Base-by-base conservation (phyloP, 1,140 invertebrate species). In the Zophobas atratus region DNA sequence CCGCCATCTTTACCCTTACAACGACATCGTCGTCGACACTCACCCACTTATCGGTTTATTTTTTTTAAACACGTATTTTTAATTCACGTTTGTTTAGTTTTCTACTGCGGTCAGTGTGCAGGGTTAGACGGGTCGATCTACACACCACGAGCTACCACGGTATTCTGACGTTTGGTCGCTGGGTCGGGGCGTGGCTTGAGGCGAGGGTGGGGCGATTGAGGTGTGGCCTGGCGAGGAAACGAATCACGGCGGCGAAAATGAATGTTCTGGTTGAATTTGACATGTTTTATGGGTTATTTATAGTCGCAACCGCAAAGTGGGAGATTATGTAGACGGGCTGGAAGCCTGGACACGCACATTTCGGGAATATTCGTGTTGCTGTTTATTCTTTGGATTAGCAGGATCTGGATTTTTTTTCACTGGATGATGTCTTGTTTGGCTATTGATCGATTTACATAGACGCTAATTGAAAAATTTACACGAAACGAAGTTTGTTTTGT, bases 371-470 rank as follows among this genome's bases (percentile, higher is more conserved):
- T 78, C 43, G 43, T 67, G 60, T 78, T 78, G 74, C 63, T 81
- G 74, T 81, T 81, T 81, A 81, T 79, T 56, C 74, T 78, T 77
- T 78, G 79, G 77, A 70, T 73, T 78, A 77, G 78, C 75, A 55
- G 73, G 76, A 72, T 39, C 35, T 43, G 20, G 20, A 20, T 20
- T 20, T 20, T 20, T 20, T 20, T 20, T 20, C 20, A 20, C 20
- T 20, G 20, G 20, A 20, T 83, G 82, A 83, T 82, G 81, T 84
- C 82, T 84, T 84, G 83, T 84, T 84, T 84, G 34, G 36, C n/a
- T 6, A 67, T 6, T 32, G 39, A 67, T 39, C 60, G 33, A 67
- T 67, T 34, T n/a, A 67, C 20, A 20, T 20, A 20, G 20, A 20
- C 20, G 20, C 20, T 20, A 39, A 39, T 67, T 67, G 4, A 51